Evolutionary conservation across 2,797 vertebrate genomes (phyloP), one percentile per base, ranked within the genome.

Genomic region (Arnoldichthys spilopterus): DNA sequence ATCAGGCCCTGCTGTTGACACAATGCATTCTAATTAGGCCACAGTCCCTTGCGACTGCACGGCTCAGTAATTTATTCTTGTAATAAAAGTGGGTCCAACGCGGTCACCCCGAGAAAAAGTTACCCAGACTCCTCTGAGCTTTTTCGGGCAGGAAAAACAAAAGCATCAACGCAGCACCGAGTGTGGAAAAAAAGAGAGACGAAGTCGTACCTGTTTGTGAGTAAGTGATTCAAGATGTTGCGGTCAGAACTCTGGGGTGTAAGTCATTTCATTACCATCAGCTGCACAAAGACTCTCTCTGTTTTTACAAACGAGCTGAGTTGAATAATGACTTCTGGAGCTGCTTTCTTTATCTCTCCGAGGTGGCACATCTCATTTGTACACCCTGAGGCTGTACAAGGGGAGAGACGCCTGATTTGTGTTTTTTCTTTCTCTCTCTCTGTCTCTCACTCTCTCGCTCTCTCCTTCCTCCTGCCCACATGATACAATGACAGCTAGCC

Each of bases 301-400:
- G 70, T 83, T 72, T 54, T 26, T 53, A 61, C 24, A 77, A 75
- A 83, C 37, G 28, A 53, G 22, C 24, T 45, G 54, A 85, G 78
- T 83, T 89, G 85, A 92, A 91, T 91, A 92, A 93, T 93, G 88
- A 90, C 87, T 79, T 79, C 88, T 91, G 90, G 90, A 74, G 92
- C 88, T 91, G 91, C 93, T 93, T 91, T 90, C 88, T 92, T 93
- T 90, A 89, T 90, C 87, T 90, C 88, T 91, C 89, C 87, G 85
- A 91, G 92, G 92, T 93, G 91, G 90, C 90, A 88, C 84, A 77
- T 84, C 90, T 92, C 91, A 92, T 93, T 93, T 93, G 93, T 93
- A 93, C 86, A 78, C 89, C 93, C 92, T 77, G 87, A 76, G 90
- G 93, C 87, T 76, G 85, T 80, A 79, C 86, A 86, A 83, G 81